Percentiles rank a stretch among this genome's conserved stretches.
phyloP scores from a whole-genome alignment of 2,888 invertebrate genomes.

The Boloria selene region DNA sequence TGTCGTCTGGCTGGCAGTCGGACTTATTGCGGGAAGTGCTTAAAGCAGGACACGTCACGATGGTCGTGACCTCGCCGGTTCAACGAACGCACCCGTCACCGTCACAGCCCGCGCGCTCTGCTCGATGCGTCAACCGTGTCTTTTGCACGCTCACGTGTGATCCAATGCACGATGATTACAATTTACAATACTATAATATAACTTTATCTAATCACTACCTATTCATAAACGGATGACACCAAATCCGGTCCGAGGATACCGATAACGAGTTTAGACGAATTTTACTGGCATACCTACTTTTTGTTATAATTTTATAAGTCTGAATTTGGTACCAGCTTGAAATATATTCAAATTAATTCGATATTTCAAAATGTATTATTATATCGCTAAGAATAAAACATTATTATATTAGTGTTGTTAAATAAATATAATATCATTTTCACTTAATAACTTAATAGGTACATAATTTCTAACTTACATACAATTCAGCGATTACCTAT shows the following conservation, averaged over 20 bases:
- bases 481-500: no score
- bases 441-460: no score
- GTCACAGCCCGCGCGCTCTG: constrained; percentile 64
- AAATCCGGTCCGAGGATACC: constrained; percentile 27
- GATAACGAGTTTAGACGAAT: constrained; percentile 23
- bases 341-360: no score
- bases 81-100: constrained; percentile 72
- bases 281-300: constrained; percentile 1
- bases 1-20: constrained; percentile 25
- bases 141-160: constrained; percentile 41
- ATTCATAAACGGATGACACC: constrained; percentile 29
- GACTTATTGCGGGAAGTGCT: constrained; percentile 54
- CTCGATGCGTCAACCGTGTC: constrained; percentile 66
- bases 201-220: constrained; percentile 28
- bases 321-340: no score
- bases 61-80: constrained; percentile 80
- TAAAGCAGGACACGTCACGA: constrained; percentile 64
- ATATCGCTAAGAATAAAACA: no score
- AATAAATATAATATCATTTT: no score
- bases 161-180: constrained; percentile 20
- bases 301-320: no score
- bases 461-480: no score
- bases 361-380: no score
- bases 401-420: no score
- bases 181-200: constrained; percentile 22